A percentile compares a stretch with the other conserved stretches of the same genome.
These are phyloP conservation scores for Leptobrachium leishanense DNA, from an alignment of 2,113 vertebrate species.

Conservation along the genomic window DNA sequence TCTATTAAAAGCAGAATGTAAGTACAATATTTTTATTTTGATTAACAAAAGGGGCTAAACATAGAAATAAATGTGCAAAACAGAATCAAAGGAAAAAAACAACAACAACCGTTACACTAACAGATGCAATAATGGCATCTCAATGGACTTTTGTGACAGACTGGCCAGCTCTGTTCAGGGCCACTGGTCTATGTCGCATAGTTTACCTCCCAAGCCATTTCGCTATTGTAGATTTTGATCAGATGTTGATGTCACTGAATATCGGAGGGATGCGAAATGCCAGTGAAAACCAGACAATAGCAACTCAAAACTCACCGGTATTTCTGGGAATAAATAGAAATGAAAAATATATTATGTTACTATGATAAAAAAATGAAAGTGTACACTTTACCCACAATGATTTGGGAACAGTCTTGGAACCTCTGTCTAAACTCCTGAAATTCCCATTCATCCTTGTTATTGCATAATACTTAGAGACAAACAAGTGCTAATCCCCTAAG, in stretches of 20 bases:
- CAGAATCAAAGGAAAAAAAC: background rate
- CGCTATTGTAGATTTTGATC: slow-evolving; percentile 21
- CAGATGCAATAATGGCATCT: slow-evolving; percentile 21
- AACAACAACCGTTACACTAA: slow-evolving; percentile 10
- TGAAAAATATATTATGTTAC: background rate
- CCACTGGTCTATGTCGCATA: slow-evolving; percentile 36
- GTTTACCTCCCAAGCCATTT: slow-evolving; percentile 40
- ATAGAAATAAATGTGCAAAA: too few species aligned
- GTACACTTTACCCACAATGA: background rate
- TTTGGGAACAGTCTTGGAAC: slow-evolving; percentile 1
- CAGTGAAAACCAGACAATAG: slow-evolving; percentile 32
- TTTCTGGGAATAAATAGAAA: background rate
- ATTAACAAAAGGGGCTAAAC: too few species aligned
- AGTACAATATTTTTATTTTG: too few species aligned
- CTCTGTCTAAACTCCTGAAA: background rate
- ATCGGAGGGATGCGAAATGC: slow-evolving; percentile 9
- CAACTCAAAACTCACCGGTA: slow-evolving; percentile 10
- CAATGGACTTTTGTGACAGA: slow-evolving; percentile 26
- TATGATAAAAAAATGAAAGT: background rate
- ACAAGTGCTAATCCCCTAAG: slow-evolving; percentile 25
- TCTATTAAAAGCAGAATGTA: too few species aligned
- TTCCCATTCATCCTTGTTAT: slow-evolving; percentile 5
- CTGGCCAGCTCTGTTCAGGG: slow-evolving; percentile 29
- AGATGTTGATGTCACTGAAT: background rate
- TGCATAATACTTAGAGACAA: slow-evolving; percentile 12